These are phyloP conservation scores for Porites lutea DNA, from an alignment of 64 coral and sea anemone species.

Conservation along the genomic window DNA sequence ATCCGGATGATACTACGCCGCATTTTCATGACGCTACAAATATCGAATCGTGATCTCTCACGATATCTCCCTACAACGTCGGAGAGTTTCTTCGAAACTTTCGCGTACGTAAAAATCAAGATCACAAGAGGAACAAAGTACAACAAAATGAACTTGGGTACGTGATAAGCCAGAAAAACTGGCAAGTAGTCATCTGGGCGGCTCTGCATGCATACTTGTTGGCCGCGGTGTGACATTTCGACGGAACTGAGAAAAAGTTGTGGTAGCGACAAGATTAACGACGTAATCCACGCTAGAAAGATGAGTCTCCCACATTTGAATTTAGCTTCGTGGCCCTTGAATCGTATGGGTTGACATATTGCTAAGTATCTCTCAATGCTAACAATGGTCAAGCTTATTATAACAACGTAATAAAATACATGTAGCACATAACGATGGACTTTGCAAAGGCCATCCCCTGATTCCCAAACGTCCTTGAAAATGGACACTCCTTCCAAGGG, in stretches of 20 bases:
- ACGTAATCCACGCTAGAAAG: constrained; percentile 11
- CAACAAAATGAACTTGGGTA: constrained; percentile 50
- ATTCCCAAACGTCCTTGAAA: not conserved
- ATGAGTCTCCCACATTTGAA: constrained; percentile 5
- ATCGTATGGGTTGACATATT: constrained; percentile 55
- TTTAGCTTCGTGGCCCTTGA: constrained; percentile 24
- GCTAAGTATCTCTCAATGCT: constrained; percentile 65
- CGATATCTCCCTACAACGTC: constrained; percentile 30
- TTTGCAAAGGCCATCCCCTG: constrained; percentile 38
- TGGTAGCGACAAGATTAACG: constrained; percentile 16
- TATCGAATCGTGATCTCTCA: constrained; percentile 27
- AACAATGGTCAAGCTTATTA: constrained; percentile 45
- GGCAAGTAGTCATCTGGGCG: constrained; percentile 22
- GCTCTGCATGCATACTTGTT: constrained; percentile 25
- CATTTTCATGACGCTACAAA: constrained; percentile 34
- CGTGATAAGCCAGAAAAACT: constrained; percentile 55
- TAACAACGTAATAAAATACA: constrained; percentile 56
- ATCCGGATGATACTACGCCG: constrained; percentile 40
- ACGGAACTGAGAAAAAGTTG: constrained; percentile 51
- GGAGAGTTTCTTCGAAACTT: constrained; percentile 16
- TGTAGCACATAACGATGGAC: constrained; percentile 39
- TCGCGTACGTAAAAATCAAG: constrained; percentile 42
- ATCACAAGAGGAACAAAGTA: constrained; percentile 48
- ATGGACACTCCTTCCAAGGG: constrained; percentile 37
- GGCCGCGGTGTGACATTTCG: not conserved